Percentiles rank a stretch among this genome's conserved stretches.
Evolutionary conservation across 2,113 vertebrate genomes (phyloP).

Genomic region (Mungos mungo): DNA sequence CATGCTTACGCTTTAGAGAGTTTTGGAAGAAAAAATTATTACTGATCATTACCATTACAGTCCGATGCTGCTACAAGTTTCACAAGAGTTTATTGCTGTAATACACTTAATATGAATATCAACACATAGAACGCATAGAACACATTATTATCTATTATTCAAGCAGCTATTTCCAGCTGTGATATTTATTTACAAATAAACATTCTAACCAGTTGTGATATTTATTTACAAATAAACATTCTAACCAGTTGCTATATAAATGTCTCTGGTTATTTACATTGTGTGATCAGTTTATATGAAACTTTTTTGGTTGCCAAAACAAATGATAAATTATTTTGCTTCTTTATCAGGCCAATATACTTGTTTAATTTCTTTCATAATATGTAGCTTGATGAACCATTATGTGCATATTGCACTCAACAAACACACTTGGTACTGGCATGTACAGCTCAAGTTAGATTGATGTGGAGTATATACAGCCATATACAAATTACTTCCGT

Average conservation of each 20-base stretch:
- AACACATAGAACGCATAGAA: not conserved
- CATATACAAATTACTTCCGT: not conserved
- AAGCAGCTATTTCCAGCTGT: not conserved
- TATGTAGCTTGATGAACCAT: not conserved
- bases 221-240: constrained; percentile 1
- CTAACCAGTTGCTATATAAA: not conserved
- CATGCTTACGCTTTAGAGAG: not conserved
- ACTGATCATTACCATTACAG: not conserved
- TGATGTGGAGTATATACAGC: not conserved
- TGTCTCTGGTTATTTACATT: not conserved
- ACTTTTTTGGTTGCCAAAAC: not conserved
- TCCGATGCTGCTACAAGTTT: not conserved
- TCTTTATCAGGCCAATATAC: not conserved
- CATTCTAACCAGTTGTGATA: not conserved
- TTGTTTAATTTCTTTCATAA: not conserved
- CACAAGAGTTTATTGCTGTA: not conserved
- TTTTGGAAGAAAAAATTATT: not conserved
- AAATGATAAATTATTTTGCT: not conserved
- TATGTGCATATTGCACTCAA: not conserved
- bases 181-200: not conserved
- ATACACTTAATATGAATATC: not conserved
- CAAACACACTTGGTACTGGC: not conserved
- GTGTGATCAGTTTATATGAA: not conserved
- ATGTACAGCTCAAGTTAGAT: not conserved
- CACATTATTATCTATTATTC: not conserved